Evolutionary conservation across 2,888 invertebrate species (phyloP), one percentile per base, ranked within the genome.

Genomic region (Metopia argyrocephala): DNA sequence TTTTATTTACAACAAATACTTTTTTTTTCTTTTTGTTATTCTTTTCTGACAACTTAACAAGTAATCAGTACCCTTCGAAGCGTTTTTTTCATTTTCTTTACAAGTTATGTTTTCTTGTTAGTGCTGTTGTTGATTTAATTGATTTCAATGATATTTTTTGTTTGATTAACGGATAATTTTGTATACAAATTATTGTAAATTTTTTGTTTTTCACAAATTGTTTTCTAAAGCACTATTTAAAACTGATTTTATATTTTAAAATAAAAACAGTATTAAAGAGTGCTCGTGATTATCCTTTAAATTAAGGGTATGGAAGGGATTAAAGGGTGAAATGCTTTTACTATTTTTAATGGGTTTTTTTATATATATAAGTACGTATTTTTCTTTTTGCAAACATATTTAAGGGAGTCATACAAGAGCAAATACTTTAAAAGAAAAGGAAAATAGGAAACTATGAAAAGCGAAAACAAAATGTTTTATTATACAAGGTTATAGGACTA

Each of bases 1-100:
- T 76, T 66, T 68, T 57, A 73, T 78, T 78, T 73, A 78, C 79
- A 85, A 86, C 84, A 82, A 83, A 74, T 79, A 76, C n/a, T n/a
- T n/a, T n/a, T n/a, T 38, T 38, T 38, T 38, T 2, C 12, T 12
- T 31, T 31, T 31, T 12, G 9, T 38, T 12, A 2, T 2, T 38
- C 15, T 38, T 59, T 79, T 65, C 66, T 65, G 78, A 75, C 81
- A 81, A 75, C 78, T 78, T 78, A 81, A 78, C 69, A 74, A 78
- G 74, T 75, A 78, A 70, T 78, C 78, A 78, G 65, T 74, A 81
- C 81, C 78, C 78, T 78, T 75, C 74, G 78, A 78, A 81, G 70
- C 57, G 56, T 73, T 57, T 50, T 61, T 64, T 76, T 38, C 70
- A 69, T 20, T 74, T 57, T 57, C 9, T n/a, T 74, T 28, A 52